Percentiles rank a stretch among this genome's conserved stretches.
phyloP scores from a whole-genome alignment of 2,888 invertebrate species.

The Sarcophaga rosellei region DNA sequence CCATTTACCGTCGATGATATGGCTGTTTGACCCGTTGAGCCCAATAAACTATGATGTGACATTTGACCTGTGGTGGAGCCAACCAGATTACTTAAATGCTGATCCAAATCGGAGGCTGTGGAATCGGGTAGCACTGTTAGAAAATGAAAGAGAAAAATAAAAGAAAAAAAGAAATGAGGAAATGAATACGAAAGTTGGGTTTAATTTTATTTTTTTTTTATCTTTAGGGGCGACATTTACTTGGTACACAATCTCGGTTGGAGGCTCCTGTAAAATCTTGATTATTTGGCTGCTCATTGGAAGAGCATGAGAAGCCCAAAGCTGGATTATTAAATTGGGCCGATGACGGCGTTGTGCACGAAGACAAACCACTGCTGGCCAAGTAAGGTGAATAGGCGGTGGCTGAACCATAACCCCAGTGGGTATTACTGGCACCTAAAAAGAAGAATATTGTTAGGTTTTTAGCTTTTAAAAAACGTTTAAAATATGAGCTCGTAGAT shows the following conservation, averaged over 20 bases:
- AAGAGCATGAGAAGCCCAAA: constrained; percentile 87
- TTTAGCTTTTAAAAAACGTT: no score
- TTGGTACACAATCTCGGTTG: constrained; percentile 83
- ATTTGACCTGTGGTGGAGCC: constrained; percentile 83
- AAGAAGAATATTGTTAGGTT: background rate
- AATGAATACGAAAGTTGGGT: background rate
- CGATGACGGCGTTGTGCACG: constrained; percentile 88
- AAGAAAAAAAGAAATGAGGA: background rate
- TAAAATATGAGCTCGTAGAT: no score
- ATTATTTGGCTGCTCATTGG: constrained; percentile 84
- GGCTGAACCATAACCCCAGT: constrained; percentile 94
- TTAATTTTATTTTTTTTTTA: background rate
- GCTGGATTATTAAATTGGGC: constrained; percentile 89
- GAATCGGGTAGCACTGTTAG: constrained; percentile 88
- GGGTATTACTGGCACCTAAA: constrained; percentile 91
- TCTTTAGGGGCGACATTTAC: constrained; percentile 74
- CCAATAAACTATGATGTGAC: constrained; percentile 81
- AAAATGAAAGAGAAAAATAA: background rate
- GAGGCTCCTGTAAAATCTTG: constrained; percentile 85
- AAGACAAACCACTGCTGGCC: constrained; percentile 86
- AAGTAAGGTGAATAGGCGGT: constrained; percentile 93
- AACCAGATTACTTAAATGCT: constrained; percentile 86
- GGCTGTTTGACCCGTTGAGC: constrained; percentile 81
- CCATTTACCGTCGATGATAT: constrained; percentile 80
- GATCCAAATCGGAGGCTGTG: constrained; percentile 88